Conservation (phyloP, 2,113 vertebrate genomes). For the Cryptoleucopteryx plumbea region DNA sequence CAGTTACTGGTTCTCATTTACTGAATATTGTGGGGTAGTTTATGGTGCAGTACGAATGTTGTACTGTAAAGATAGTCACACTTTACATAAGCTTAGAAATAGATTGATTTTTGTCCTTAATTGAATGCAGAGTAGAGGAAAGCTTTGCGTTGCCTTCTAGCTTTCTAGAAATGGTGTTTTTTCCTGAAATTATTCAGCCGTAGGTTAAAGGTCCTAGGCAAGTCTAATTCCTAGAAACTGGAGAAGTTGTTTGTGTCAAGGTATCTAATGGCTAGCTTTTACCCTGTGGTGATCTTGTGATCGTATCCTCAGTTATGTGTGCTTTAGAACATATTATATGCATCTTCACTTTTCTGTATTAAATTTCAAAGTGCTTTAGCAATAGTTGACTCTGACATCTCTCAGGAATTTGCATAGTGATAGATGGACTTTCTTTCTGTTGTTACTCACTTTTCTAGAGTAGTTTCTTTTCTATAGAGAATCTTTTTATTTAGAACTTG, state of each 20-base stretch:
- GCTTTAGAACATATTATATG: not conserved
- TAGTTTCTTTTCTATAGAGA: not conserved
- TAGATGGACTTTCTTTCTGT: not conserved
- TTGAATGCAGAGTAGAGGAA: not conserved
- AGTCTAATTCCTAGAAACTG: not conserved
- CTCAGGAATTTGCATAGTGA: not conserved
- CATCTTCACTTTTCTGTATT: not conserved
- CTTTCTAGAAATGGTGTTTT: not conserved
- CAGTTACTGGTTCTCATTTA: not conserved
- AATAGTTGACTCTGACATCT: not conserved
- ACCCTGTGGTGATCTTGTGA: not conserved
- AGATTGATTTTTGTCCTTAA: not conserved
- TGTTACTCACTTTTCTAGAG: not conserved
- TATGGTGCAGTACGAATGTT: not conserved
- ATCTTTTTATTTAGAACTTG: not conserved
- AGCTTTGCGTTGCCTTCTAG: not conserved
- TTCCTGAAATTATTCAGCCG: not conserved
- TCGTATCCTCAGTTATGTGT: not conserved
- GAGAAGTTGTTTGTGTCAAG: not conserved
- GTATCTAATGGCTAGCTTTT: not conserved
- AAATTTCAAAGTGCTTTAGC: not conserved
- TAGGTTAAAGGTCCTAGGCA: not conserved
- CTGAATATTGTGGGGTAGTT: not conserved
- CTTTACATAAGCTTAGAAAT: not conserved
- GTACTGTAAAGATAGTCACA: not conserved